Conservation (phyloP, 1,140 invertebrate genomes). For the Ylistrum balloti region DNA sequence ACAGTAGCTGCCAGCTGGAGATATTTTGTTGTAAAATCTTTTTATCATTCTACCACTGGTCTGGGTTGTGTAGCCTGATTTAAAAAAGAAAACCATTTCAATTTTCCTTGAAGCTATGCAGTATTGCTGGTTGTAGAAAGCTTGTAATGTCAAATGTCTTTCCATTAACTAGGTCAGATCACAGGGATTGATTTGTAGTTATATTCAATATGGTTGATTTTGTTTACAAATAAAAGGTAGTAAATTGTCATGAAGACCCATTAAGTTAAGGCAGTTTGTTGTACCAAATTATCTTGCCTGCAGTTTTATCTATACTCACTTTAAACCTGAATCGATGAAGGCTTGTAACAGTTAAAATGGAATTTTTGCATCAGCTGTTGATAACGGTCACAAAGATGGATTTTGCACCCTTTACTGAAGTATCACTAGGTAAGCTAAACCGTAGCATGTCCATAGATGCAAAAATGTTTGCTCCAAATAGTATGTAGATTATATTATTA, state of each 20-base stretch:
- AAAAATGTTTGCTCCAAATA: constrained; percentile 6
- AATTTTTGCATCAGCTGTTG: not conserved
- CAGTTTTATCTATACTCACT: constrained; percentile 7
- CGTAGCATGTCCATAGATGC: not conserved
- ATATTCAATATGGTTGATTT: not conserved
- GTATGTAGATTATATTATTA: constrained; percentile 31
- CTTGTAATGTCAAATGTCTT: not conserved
- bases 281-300: constrained; percentile 33
- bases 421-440: not conserved
- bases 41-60: not conserved
- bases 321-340: not conserved
- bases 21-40: not conserved
- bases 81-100: no score
- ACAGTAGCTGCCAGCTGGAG: not conserved
- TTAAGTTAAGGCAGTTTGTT: not conserved
- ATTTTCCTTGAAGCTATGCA: constrained; percentile 29
- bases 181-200: not conserved
- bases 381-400: not conserved
- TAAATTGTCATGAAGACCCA: not conserved
- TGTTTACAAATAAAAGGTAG: not conserved
- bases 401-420: not conserved
- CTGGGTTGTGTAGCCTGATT: not conserved
- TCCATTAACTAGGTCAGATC: not conserved
- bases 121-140: not conserved
- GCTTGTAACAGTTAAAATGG: not conserved